These are phyloP conservation scores for Latheticus oryzae DNA, from an alignment of 2,888 invertebrate genomes.

Conservation along the genomic window DNA sequence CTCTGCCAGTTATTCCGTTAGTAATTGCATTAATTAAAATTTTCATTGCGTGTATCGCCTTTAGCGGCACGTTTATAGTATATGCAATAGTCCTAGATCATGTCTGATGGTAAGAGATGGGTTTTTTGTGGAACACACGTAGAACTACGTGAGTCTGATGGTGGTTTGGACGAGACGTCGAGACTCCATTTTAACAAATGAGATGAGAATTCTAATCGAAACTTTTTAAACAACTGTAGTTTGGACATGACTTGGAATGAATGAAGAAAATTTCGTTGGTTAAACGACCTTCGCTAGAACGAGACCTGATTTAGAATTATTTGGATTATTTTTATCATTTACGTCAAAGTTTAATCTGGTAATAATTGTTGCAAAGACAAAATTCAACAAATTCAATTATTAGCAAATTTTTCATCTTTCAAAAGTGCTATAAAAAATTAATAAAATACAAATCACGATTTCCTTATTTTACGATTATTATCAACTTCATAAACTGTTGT, in stretches of 20 bases:
- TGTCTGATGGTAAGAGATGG: constrained; percentile 17
- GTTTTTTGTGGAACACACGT: constrained; percentile 35
- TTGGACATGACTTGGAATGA: constrained; percentile 6
- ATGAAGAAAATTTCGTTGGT: too few species aligned
- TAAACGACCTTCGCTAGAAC: too few species aligned
- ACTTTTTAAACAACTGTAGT: constrained; percentile 24
- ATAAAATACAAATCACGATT: too few species aligned
- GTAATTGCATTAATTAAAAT: constrained; percentile 24
- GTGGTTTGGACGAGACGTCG: constrained; percentile 30
- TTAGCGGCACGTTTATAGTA: constrained; percentile 39
- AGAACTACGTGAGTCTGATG: constrained; percentile 28
- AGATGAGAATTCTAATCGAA: constrained; percentile 16
- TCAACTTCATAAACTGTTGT: too few species aligned
- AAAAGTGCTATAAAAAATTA: too few species aligned
- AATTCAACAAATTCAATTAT: too few species aligned
- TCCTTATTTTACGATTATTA: too few species aligned
- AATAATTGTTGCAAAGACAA: too few species aligned
- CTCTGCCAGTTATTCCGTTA: constrained; percentile 19
- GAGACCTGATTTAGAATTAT: too few species aligned
- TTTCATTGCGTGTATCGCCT: constrained; percentile 26
- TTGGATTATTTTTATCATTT: too few species aligned
- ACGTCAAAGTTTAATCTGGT: too few species aligned
- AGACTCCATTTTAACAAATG: constrained; percentile 12
- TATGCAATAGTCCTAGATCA: constrained; percentile 41
- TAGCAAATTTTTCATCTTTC: too few species aligned